Evolutionary conservation across 2,797 vertebrate genomes (phyloP).

Genomic region (Bovichtus diacanthus): DNA sequence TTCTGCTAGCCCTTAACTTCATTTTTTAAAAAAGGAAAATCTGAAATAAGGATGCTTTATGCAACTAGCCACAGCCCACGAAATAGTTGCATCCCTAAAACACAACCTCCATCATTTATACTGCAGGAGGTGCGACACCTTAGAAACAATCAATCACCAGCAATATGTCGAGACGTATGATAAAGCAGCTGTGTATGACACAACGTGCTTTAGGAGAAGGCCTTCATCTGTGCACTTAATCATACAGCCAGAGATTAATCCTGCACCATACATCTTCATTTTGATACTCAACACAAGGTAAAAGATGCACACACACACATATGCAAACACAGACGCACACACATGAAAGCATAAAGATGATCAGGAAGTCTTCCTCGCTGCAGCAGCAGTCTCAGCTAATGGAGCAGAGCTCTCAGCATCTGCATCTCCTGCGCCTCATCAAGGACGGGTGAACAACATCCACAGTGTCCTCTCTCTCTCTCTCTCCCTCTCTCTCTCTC

Average conservation of each 20-base stretch:
- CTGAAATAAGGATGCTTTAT: too few relatives aligned
- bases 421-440: conserved; percentile 54
- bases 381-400: conserved; percentile 48
- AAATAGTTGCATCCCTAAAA: conserved; percentile 13
- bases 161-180: neutral
- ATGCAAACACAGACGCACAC: neutral
- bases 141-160: conserved; percentile 33
- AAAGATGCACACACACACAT: neutral
- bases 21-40: too few relatives aligned
- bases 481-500: conserved; percentile 9
- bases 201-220: conserved; percentile 14
- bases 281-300: conserved; percentile 13
- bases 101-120: conserved; percentile 15
- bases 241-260: conserved; percentile 31
- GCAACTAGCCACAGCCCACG: neutral
- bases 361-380: conserved; percentile 6
- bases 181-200: conserved; percentile 15
- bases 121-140: conserved; percentile 5
- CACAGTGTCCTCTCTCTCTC: conserved; percentile 35
- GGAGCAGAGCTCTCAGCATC: conserved; percentile 39
- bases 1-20: too few relatives aligned
- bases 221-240: conserved; percentile 28
- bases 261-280: conserved; percentile 29
- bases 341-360: conserved; percentile 8
- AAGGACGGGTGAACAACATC: conserved; percentile 53